Evolutionary conservation across 2,888 invertebrate species (phyloP), one percentile per base, ranked within the genome.

Genomic region (Netelia melanura): DNA sequence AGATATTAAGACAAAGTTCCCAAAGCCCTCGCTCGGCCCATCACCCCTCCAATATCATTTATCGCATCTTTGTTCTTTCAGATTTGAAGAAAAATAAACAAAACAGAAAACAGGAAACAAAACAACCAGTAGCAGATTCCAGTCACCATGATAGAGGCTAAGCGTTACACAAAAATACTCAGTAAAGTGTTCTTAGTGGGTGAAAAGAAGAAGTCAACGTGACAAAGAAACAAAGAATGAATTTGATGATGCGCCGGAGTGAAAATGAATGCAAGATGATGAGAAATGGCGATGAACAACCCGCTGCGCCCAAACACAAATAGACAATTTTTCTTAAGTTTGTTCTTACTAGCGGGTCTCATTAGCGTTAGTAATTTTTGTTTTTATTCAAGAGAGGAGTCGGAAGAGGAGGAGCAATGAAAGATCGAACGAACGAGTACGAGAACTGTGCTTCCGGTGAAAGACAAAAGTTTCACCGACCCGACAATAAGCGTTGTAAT

Each of bases 21-120:
- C 80, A 70, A 84, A 84, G 77, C 76, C 76, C 72, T 71, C 68
- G 84, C 68, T 81, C 81, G 81, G 78, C 81, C 81, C 84, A 74
- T 81, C 83, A 81, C 77, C 77, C 77, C 77, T 84, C 77, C 83
- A 43, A 56, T 48, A 48, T 48, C 14, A 48, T 14, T 48, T 14
- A 14, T 48, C 68, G 44, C 23, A 54, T 54, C 61, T 67, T 61
- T 23, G 21, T 8, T 14, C 64, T 48, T 61, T 43, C 1, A 11
- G 1, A 21, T 70, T 54, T 54, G 58, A 58, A 3, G 2, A 25
- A 1, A 48, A 48, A 48, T 2, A 48, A 48, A 43, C 8, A 14
- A 52, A 48, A 43, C 11, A 52, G 25, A 68, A 44, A 64, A 11
- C 25, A 76, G 21, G 23, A 21, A 64, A n/a, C 1, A 14, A 11